phyloP scores from a whole-genome alignment of 2,888 invertebrate species.

The Rhingia rostrata region DNA sequence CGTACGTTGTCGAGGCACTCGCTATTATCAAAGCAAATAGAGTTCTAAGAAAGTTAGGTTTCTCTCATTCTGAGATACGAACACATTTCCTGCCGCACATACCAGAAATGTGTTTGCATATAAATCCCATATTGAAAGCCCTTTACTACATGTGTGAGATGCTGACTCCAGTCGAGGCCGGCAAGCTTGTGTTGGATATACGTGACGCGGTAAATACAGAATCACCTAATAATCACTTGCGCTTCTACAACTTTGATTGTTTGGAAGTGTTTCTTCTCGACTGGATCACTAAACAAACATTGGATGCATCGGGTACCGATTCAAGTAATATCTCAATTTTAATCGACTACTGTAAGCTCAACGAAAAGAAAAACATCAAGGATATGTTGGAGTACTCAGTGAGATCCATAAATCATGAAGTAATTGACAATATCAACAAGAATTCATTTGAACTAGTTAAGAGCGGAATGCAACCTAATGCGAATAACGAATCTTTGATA shows the following conservation, averaged over 20 bases:
- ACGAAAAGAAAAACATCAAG: slow-evolving; percentile 77
- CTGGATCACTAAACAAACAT: slow-evolving; percentile 79
- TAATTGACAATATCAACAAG: slow-evolving; percentile 4
- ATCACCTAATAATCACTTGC: slow-evolving; percentile 75
- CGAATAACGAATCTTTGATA: background rate
- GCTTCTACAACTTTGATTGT: slow-evolving; percentile 78
- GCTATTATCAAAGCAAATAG: slow-evolving; percentile 82
- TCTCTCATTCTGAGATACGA: slow-evolving; percentile 77
- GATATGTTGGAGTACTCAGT: slow-evolving; percentile 77
- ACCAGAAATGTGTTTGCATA: slow-evolving; percentile 79
- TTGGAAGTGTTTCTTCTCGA: slow-evolving; percentile 81
- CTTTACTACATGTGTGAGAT: slow-evolving; percentile 83
- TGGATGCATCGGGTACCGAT: slow-evolving; percentile 75
- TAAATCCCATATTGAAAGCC: slow-evolving; percentile 83
- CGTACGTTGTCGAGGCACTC: slow-evolving; percentile 84
- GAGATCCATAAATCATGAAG: slow-evolving; percentile 57
- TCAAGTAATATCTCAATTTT: slow-evolving; percentile 79
- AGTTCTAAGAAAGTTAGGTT: slow-evolving; percentile 82
- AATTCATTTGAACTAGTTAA: slow-evolving; percentile 27
- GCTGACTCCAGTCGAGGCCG: slow-evolving; percentile 79
- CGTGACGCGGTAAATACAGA: slow-evolving; percentile 74
- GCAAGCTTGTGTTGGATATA: slow-evolving; percentile 76
- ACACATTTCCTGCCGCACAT: slow-evolving; percentile 81
- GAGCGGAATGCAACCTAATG: background rate
- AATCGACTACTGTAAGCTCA: slow-evolving; percentile 79